Evolutionary conservation across 2,797 vertebrate genomes (phyloP), one percentile per base, ranked within the genome.

Genomic region (Gorsachius magnificus): DNA sequence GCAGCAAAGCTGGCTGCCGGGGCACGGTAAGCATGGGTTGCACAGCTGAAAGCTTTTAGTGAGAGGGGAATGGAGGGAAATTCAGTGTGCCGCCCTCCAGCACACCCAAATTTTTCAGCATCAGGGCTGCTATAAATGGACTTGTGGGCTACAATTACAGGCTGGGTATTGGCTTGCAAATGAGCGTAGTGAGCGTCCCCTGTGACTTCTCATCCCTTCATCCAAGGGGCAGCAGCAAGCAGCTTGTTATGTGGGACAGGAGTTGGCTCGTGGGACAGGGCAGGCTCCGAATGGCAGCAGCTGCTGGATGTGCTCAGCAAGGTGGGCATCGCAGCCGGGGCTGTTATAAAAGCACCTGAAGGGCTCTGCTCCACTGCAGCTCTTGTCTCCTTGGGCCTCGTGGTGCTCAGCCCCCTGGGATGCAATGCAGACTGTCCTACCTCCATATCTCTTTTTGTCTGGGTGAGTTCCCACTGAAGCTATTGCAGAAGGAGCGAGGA

Each of bases 1-100:
- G 45, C 65, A 68, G 91, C 48, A 45, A 16, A 90, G 65, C 54
- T 7, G 10, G 61, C 51, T 77, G 82, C 58, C 43, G 66, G 46
- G 71, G 57, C 79, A 48, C 26, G 16, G 68, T 15, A 15, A 68
- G 58, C 75, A 45, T 0, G 28, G 57, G 35, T 22, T 83, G 78
- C 79, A 56, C 87, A 95, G 89, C 77, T 83, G 72, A 90, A 91
- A 92, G 87, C 61, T 88, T 94, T 89, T 85, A 71, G 41, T 0
- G 3, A 54, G 56, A 43, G 56, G 33, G 35, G 25, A 61, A 28
- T 0, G 29, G 41, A 76, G 66, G 13, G 76, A 51, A 65, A 61
- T 60, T 50, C 65, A 14, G 5, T 13, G 65, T 3, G 1, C 43
- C 13, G 10, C 36, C 36, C 87, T 76, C 53, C 88, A 65, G 58